phyloP scores from a whole-genome alignment of 1,140 invertebrate genomes.

The Acromyrmex heyeri region DNA sequence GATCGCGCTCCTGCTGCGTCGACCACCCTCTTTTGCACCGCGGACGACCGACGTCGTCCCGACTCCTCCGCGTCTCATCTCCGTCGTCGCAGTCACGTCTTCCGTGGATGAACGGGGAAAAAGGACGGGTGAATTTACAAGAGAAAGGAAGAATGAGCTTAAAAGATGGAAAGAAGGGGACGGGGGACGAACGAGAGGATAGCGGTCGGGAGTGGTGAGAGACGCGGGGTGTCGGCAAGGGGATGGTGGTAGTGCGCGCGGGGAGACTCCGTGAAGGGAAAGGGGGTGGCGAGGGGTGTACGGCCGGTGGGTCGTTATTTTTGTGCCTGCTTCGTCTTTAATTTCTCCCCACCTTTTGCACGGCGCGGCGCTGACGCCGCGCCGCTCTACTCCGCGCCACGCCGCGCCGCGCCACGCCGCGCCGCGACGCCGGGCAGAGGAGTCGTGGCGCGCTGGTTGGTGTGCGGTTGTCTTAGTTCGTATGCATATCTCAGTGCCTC shows the following conservation, averaged over 20 bases:
- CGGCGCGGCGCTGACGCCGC: no score
- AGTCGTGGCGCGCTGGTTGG: slow-evolving; percentile 74
- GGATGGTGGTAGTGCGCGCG: slow-evolving; percentile 56
- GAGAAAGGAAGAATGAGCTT: slow-evolving; percentile 66
- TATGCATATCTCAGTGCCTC: slow-evolving; percentile 85
- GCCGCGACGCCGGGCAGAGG: slow-evolving; percentile 61
- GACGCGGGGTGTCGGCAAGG: slow-evolving; percentile 62
- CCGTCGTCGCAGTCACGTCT: slow-evolving; percentile 73
- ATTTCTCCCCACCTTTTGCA: no score
- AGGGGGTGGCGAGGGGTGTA: slow-evolving; percentile 69
- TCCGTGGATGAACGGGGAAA: slow-evolving; percentile 56
- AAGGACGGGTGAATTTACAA: slow-evolving; percentile 64
- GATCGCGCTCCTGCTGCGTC: slow-evolving; percentile 69
- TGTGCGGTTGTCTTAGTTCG: slow-evolving; percentile 84
- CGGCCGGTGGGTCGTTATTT: slow-evolving; percentile 85
- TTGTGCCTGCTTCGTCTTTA: slow-evolving; percentile 82
- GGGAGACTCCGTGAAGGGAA: slow-evolving; percentile 44
- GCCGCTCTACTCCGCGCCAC: no score
- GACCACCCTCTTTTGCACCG: slow-evolving; percentile 41
- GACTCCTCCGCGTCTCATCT: slow-evolving; percentile 71
- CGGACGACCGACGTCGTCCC: slow-evolving; percentile 68
- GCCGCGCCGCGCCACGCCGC: slow-evolving; percentile 28
- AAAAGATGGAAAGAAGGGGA: slow-evolving; percentile 69
- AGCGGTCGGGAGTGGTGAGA: slow-evolving; percentile 66
- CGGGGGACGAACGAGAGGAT: slow-evolving; percentile 63